A percentile compares a stretch with the other conserved stretches of the same genome.
phyloP scores from a whole-genome alignment of 2,888 invertebrate species.

The Aphodius sticticus region DNA sequence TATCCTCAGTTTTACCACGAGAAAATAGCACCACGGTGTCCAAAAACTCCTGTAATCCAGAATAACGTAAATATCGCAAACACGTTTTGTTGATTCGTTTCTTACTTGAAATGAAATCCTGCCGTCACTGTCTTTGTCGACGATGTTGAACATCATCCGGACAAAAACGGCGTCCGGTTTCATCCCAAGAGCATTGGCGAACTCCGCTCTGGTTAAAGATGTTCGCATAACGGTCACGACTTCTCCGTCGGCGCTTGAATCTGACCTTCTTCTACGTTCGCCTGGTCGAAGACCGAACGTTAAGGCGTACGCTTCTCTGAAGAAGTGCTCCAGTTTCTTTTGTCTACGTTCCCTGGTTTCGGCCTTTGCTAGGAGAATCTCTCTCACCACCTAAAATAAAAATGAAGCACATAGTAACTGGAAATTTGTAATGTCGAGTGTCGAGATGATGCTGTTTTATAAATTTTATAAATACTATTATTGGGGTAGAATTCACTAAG shows the following conservation, averaged over 20 bases:
- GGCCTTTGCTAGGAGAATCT: slow-evolving; percentile 88
- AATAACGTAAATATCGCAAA: background rate
- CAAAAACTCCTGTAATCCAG: slow-evolving; percentile 77
- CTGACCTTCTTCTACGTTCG: slow-evolving; percentile 78
- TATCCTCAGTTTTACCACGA: slow-evolving; percentile 91
- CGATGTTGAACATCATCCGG: slow-evolving; percentile 96
- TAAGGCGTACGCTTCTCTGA: slow-evolving; percentile 93
- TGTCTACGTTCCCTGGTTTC: slow-evolving; percentile 95
- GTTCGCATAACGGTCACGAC: slow-evolving; percentile 94
- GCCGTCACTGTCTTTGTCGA: slow-evolving; percentile 93
- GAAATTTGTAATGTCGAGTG: no score
- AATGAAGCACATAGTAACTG: background rate
- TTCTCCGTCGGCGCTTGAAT: slow-evolving; percentile 79
- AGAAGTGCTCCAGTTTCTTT: slow-evolving; percentile 92
- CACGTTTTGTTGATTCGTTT: background rate
- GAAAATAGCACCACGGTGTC: slow-evolving; percentile 94
- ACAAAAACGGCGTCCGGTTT: slow-evolving; percentile 94
- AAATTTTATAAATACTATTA: background rate
- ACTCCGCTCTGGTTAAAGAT: slow-evolving; percentile 89
- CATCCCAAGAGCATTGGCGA: slow-evolving; percentile 96
- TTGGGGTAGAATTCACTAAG: no score
- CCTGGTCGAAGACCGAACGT: slow-evolving; percentile 91
- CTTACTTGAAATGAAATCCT: slow-evolving; percentile 89
- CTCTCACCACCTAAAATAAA: slow-evolving; percentile 70
- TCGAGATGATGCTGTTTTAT: background rate